Evolutionary conservation across 1,140 invertebrate genomes (phyloP).

Genomic region (Tachypleus tridentatus): DNA sequence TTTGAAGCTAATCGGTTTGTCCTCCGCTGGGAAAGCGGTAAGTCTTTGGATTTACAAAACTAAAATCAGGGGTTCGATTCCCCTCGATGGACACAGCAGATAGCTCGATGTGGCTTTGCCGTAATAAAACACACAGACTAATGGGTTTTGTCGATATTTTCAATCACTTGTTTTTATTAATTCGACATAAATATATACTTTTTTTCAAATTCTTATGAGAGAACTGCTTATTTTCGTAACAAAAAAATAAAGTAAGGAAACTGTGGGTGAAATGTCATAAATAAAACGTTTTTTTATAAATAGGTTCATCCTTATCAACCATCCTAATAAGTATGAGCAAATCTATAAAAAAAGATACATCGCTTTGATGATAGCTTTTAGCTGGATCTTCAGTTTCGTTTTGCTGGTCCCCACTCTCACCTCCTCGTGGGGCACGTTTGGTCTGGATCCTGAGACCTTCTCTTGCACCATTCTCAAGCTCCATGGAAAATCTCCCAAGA

Average conservation of each 20-base stretch:
- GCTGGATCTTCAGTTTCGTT: conserved; percentile 54
- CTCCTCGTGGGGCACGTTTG: conserved; percentile 65
- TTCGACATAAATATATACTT: no score
- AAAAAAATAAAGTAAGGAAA: neutral
- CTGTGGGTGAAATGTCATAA: neutral
- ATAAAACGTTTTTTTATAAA: conserved; percentile 18
- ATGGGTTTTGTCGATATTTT: neutral
- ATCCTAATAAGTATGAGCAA: conserved; percentile 54
- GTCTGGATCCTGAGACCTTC: conserved; percentile 57
- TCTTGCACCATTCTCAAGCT: conserved; percentile 71
- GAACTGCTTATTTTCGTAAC: neutral
- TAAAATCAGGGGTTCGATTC: no score
- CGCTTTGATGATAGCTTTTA: conserved; percentile 53
- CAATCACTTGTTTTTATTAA: neutral
- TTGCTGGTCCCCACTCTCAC: conserved; percentile 58
- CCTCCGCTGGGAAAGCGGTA: no score
- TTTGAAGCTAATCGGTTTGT: no score
- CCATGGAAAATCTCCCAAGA: conserved; percentile 61
- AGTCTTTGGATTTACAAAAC: no score
- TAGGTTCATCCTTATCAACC: conserved; percentile 71
- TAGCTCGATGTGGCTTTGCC: neutral
- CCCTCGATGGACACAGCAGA: no score
- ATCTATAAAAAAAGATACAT: conserved; percentile 53
- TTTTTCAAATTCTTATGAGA: neutral
- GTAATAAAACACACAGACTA: neutral